Conservation (phyloP, 1,140 invertebrate genomes). For the Cydia fagiglandana region DNA sequence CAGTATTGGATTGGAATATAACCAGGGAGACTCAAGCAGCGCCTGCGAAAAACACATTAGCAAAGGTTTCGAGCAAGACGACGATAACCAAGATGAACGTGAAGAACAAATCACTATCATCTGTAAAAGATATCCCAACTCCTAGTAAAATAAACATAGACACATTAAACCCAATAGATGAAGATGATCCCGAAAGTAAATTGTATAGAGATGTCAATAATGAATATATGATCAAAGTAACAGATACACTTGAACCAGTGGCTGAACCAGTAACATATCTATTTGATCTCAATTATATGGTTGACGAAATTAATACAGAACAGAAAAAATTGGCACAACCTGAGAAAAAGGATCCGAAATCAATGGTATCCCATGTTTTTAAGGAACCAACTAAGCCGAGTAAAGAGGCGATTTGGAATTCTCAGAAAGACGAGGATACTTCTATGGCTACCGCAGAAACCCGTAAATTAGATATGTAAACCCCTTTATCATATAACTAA, state of each 20-base stretch:
- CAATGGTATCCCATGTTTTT: conserved; percentile 46
- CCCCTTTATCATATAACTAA: conserved; percentile 10
- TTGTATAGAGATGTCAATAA: conserved; percentile 45
- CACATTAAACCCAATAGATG: conserved; percentile 24
- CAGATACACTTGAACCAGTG: conserved; percentile 44
- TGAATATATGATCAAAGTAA: conserved; percentile 52
- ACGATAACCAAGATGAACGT: conserved; percentile 36
- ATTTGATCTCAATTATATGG: conserved; percentile 58
- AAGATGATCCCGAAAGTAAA: conserved; percentile 49
- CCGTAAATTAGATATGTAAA: conserved; percentile 49
- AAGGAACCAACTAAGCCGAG: conserved; percentile 55
- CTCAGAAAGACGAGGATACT: conserved; percentile 44
- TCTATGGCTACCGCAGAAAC: conserved; percentile 45
- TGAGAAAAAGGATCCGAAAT: conserved; percentile 53
- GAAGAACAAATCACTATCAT: conserved; percentile 49
- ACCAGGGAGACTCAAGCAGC: conserved; percentile 42
- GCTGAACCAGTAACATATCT: conserved; percentile 44
- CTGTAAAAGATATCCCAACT: conserved; percentile 44
- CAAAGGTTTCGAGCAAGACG: conserved; percentile 48
- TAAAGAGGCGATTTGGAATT: conserved; percentile 47
- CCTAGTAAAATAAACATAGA: conserved; percentile 40
- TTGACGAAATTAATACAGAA: conserved; percentile 50
- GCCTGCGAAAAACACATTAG: conserved; percentile 38
- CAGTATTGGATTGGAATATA: conserved; percentile 55
- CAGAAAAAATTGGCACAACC: conserved; percentile 49